Evolutionary conservation across 2,888 invertebrate species (phyloP), one percentile per base, ranked within the genome.

Genomic region (Spodoptera picta): DNA sequence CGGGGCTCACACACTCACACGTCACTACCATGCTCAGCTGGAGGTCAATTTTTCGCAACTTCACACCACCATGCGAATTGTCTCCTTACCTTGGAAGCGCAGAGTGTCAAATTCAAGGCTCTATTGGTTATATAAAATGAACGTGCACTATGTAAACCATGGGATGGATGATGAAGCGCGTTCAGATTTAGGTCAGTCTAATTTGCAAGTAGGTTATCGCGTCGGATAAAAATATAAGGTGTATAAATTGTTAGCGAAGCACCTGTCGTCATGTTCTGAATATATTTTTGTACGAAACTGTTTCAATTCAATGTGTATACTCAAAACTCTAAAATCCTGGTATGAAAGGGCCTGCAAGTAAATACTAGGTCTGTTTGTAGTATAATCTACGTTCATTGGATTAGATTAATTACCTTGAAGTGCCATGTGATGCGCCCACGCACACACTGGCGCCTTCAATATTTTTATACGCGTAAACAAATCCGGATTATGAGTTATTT

Each of bases 41-140:
- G 60, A 78, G 78, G 75, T 72, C 70, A 66, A 45, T 49, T 71
- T 73, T 73, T 77, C 75, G 75, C 77, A 77, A 77, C 48, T 47
- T 77, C 71, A 63, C 79, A 75, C 71, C 69, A 69, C 27, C 58
- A 43, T 59, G 75, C 60, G 46, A 79, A 73, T 71, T 69, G 59
- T 55, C 64, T 55, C 46, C 19, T 42, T 57, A 50, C 49, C 62
- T 57, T 56, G 65, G 45, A 36, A 51, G 60, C 60, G 53, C 59
- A 53, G 43, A 65, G 50, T 53, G 69, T 69, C 77, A 77, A 73
- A 79, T 75, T 79, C 77, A 79, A 79, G 79, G 79, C 47, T 47
- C n/a, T 46, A 45, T 50, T 64, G 12, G 24, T 31, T 60, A 54
- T 60, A 51, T 44, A 52, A 27, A 51, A 43, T 36, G 36, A 24